Evolutionary conservation across 2,113 vertebrate species (phyloP), one percentile per base, ranked within the genome.

Genomic region (Lophura nycthemera): DNA sequence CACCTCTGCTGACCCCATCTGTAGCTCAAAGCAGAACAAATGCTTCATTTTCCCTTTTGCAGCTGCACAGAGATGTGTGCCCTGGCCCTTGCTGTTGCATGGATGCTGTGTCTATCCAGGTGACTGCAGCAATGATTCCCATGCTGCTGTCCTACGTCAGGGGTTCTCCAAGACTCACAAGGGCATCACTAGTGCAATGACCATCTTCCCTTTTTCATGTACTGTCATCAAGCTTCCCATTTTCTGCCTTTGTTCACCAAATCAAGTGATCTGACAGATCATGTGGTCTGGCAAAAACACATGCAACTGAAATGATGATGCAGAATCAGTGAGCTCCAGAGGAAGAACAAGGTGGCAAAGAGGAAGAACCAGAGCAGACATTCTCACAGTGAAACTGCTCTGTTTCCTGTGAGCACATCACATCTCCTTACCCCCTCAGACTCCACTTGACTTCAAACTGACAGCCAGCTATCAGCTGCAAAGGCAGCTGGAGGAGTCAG

Each of bases 181-280:
- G 66, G n/a, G 92, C 22, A 25, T 77, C 77, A 36, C 52, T 89
- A 40, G 32, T 63, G 82, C 83, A 86, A 12, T 5, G 9, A 52
- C 47, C n/a, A 10, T 83, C 95, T 94, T 77, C 88, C 69, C 34
- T 34, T 90, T 96, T 84, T 74, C 59, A 78, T 50, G 43, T 60
- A 71, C 43, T 47, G 47, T 52, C 74, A 89, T 67, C 32, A 70
- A 87, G 54, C 85, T 96, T 94, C 66, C 74, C 74, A 72, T 94
- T 86, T 89, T 88, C 86, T 95, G 73, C 50, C 76, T 88, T 93
- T 93, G 48, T 87, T 38, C 48, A 29, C 18, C 30, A 47, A 47
- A 47, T 67, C 65, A n/a, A 34, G 43, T 47, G 43, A 43, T 77
- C 75, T 91, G 59, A 42, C 32, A 56, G 47, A 54, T 77, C 76